Conservation (phyloP, 1,140 invertebrate genomes). For the Solenopsis fugax region DNA sequence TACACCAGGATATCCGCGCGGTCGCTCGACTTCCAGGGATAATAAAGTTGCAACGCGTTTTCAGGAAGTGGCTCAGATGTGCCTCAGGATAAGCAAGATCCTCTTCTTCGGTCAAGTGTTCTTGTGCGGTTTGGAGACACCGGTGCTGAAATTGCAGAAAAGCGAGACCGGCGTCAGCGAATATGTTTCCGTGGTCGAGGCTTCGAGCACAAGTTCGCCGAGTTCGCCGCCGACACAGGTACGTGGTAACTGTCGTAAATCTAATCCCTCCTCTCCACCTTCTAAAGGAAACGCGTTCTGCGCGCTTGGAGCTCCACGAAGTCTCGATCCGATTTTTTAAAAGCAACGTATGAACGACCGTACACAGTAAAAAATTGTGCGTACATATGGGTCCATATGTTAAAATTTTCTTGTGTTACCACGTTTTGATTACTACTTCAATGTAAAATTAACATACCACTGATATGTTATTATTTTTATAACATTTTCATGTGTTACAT, state of each 20-base stretch:
- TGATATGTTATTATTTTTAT: too few species aligned
- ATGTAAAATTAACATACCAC: too few species aligned
- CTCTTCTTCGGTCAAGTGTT: slow-evolving; percentile 95
- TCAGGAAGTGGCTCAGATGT: slow-evolving; percentile 91
- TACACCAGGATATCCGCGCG: neutral
- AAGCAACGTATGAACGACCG: neutral
- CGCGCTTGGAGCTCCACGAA: neutral
- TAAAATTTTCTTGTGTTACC: too few species aligned
- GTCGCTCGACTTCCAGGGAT: slow-evolving; percentile 3
- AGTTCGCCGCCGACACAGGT: slow-evolving; percentile 88
- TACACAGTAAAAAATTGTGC: too few species aligned
- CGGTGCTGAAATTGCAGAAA: slow-evolving; percentile 92
- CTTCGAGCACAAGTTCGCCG: slow-evolving; percentile 86
- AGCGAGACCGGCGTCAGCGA: slow-evolving; percentile 89
- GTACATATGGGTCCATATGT: too few species aligned
- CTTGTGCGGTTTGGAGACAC: slow-evolving; percentile 95
- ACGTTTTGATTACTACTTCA: too few species aligned
- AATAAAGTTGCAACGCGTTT: slow-evolving; percentile 47
- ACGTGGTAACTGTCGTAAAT: slow-evolving; percentile 69
- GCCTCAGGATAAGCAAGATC: slow-evolving; percentile 91
- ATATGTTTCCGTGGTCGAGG: slow-evolving; percentile 91
- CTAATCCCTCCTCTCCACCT: neutral
- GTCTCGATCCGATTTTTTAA: neutral
- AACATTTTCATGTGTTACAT: too few species aligned
- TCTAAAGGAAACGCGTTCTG: neutral